phyloP scores from a whole-genome alignment of 1,140 invertebrate species.

The Drosophila fuyamai region DNA sequence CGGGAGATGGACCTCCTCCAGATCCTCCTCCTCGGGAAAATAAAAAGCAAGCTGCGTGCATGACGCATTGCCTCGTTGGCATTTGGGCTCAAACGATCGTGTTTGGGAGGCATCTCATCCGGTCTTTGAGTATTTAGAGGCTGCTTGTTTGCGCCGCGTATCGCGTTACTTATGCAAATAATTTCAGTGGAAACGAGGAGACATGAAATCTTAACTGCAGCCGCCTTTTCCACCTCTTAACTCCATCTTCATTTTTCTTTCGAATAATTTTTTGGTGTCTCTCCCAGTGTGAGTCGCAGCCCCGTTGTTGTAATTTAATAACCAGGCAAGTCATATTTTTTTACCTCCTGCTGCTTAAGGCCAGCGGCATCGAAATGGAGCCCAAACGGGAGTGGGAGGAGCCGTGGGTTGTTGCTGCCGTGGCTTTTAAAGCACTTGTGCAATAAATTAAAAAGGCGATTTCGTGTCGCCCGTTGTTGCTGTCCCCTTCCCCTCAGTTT shows the following conservation, averaged over 20 bases:
- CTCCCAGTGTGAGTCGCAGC: constrained; percentile 73
- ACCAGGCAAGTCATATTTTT: constrained; percentile 79
- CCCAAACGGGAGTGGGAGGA: constrained; percentile 32
- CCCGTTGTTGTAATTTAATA: constrained; percentile 77
- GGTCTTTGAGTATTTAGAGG: constrained; percentile 43
- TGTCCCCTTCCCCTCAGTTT: constrained; percentile 20
- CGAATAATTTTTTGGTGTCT: constrained; percentile 79
- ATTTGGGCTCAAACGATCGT: constrained; percentile 70
- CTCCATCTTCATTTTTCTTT: constrained; percentile 49
- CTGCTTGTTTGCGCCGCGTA: constrained; percentile 64
- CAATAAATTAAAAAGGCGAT: constrained; percentile 83
- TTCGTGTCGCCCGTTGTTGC: constrained; percentile 69
- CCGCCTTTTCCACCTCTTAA: not conserved
- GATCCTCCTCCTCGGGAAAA: constrained; percentile 6
- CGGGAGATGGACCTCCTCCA: not conserved
- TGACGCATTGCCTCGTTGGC: constrained; percentile 77
- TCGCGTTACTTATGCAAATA: constrained; percentile 83
- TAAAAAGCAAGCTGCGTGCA: constrained; percentile 59
- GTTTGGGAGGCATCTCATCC: constrained; percentile 69
- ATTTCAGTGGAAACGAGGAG: constrained; percentile 76
- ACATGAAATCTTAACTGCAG: constrained; percentile 56
- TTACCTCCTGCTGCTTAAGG: constrained; percentile 74
- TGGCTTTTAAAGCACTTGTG: constrained; percentile 76
- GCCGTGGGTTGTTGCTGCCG: constrained; percentile 56
- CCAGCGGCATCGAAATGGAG: constrained; percentile 44